A percentile compares a stretch with the other conserved stretches of the same genome.
Conservation (phyloP, 1,140 invertebrate species). For the Neodiprion pinetum region DNA sequence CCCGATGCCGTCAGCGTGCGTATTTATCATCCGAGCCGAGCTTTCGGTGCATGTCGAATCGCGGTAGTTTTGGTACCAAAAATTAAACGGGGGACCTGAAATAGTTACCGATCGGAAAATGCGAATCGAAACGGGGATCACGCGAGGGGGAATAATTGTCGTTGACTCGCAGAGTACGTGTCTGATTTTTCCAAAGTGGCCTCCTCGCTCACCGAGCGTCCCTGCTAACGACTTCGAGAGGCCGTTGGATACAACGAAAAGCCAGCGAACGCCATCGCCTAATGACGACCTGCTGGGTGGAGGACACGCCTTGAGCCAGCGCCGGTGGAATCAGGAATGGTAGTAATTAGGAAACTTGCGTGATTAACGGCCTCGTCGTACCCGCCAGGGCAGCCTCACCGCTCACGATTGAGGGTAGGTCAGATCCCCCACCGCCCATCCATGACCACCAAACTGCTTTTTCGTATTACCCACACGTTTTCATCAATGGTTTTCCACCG, state of each 20-base stretch:
- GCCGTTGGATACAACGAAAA: conserved; percentile 3
- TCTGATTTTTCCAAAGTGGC: conserved; percentile 5
- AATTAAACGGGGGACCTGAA: background rate
- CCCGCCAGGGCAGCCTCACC: conserved; percentile 16
- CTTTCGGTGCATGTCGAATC: background rate
- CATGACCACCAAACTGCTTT: background rate
- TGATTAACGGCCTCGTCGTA: conserved; percentile 34
- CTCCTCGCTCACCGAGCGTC: background rate
- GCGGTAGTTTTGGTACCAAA: background rate
- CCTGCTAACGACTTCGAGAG: conserved; percentile 4
- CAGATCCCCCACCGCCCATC: background rate
- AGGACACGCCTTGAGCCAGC: conserved; percentile 1
- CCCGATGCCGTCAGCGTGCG: too few species aligned
- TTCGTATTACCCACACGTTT: background rate
- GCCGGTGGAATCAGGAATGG: conserved; percentile 21
- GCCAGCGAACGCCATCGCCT: background rate
- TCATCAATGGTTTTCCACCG: background rate
- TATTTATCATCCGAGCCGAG: too few species aligned
- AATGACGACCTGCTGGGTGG: conserved; percentile 4
- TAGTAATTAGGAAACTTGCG: conserved; percentile 41
- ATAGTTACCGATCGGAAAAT: background rate
- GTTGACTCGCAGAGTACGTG: background rate
- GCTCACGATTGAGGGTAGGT: conserved; percentile 2
- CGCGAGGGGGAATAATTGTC: too few species aligned
- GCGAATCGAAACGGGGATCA: too few species aligned